phyloP scores from a whole-genome alignment of 2,113 vertebrate species.

The Pomatorhinus ruficollis region DNA sequence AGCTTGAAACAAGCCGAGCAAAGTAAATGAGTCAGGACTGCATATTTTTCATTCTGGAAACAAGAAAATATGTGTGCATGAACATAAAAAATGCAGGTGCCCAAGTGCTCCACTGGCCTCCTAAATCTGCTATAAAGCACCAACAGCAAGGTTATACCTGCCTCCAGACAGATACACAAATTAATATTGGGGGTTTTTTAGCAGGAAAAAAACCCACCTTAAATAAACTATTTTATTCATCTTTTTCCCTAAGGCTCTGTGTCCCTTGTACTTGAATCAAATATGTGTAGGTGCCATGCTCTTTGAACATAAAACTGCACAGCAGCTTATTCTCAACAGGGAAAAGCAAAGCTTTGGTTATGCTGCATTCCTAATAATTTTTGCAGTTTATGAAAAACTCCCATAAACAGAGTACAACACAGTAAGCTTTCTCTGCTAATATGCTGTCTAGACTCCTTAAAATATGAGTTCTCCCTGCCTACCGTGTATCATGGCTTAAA shows the following conservation, averaged over 20 bases:
- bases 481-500: conserved; percentile 42
- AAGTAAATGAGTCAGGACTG: conserved; percentile 21
- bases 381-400: conserved; percentile 62
- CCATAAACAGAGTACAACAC: conserved; percentile 52
- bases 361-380: conserved; percentile 47
- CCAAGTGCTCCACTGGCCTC: background rate
- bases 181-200: background rate
- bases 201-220: background rate
- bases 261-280: background rate
- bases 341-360: conserved; percentile 48
- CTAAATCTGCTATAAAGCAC: conserved; percentile 14
- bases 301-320: conserved; percentile 18
- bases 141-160: background rate
- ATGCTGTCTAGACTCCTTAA: conserved; percentile 72
- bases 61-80: conserved; percentile 28
- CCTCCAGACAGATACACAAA: background rate
- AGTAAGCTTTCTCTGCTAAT: conserved; percentile 61
- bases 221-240: background rate
- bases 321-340: background rate
- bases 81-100: conserved; percentile 48
- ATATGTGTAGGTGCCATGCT: background rate
- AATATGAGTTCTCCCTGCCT: conserved; percentile 60
- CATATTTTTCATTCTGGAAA: conserved; percentile 47
- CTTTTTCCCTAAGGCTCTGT: background rate
- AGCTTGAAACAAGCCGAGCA: background rate